Base-by-base conservation (phyloP, 2,888 invertebrate species). In the Notocelia uddmanniana region DNA sequence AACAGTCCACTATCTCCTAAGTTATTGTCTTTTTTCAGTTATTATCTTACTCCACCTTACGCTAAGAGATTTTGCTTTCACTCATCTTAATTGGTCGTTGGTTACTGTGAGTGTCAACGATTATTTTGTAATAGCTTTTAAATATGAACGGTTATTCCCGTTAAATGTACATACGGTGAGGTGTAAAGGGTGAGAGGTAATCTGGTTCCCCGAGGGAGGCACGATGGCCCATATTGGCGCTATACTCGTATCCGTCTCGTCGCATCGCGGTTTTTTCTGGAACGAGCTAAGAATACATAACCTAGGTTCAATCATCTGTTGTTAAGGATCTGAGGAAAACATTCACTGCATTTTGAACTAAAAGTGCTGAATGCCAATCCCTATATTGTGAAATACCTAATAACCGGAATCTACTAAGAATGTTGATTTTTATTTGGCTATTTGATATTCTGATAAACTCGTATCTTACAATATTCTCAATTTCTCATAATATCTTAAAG, bases 181-280 rank as follows among this genome's bases (percentile, higher is more conserved):
- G 34, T n/a, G 60, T 41, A 45, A 69, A 63, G 69, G 63, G 69
- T 50, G 37, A 26, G 45, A 54, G 41, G 58, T 74, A 74, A 76
- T 75, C 75, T 76, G 73, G 73, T 58, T 52, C 73, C 73, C 74
- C 76, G 77, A 52, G 68, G 68, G 59, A 60, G 85, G 81, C 76
- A 77, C 77, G 79, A 79, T 78, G 80, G 78, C 76, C 80, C 80
- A 80, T 84, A 82, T 80, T 79, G 76, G 73, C 68, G 68, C 68
- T 83, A 84, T 83, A 83, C 84, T 81, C 76, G 83, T 80, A 83
- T 84, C 81, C 76, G 83, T 80, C 79, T 74, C 76, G 73, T 73
- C 60, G 66, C 19, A 41, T 54, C 41, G 15, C 58, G 62, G n/a
- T 41, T 62, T 57, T 73, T 73, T 57, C 71, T 63, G 41, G 52